phyloP scores from a whole-genome alignment of 2,888 invertebrate species.

The Polietes domitor region DNA sequence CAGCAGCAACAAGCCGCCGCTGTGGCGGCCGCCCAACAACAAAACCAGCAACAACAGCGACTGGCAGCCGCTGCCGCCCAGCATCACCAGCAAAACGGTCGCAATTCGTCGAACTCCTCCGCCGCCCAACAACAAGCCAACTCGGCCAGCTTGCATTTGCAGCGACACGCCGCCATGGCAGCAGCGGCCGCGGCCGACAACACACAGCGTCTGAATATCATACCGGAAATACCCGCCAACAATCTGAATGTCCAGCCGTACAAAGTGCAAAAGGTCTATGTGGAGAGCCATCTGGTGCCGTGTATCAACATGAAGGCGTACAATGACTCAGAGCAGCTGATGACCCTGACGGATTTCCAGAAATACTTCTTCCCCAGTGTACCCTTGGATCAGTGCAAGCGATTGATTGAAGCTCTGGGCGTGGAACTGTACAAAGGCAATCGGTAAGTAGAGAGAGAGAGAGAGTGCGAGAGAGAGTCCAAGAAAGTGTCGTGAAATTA shows the following conservation, averaged over 20 bases:
- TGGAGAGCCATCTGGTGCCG: conserved; percentile 90
- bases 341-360: conserved; percentile 91
- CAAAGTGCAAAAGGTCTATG: conserved; percentile 90
- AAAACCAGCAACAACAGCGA: conserved; percentile 73
- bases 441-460: conserved; percentile 83
- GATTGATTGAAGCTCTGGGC: conserved; percentile 90
- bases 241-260: conserved; percentile 88
- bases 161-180: conserved; percentile 78
- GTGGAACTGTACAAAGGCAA: conserved; percentile 92
- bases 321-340: conserved; percentile 89
- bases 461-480: no score
- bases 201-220: conserved; percentile 83
- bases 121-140: conserved; percentile 67
- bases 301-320: conserved; percentile 94
- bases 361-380: conserved; percentile 90
- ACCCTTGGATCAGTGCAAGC: conserved; percentile 88
- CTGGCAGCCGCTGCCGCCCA: conserved; percentile 71
- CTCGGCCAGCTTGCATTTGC: conserved; percentile 82
- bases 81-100: conserved; percentile 75
- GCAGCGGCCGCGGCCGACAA: conserved; percentile 73
- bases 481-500: neutral
- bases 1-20: conserved; percentile 74
- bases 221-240: conserved; percentile 86
- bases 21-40: conserved; percentile 66
- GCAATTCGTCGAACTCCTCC: conserved; percentile 63